Evolutionary conservation across 2,888 invertebrate species (phyloP).

Genomic region (Nasonovia ribisnigri): DNA sequence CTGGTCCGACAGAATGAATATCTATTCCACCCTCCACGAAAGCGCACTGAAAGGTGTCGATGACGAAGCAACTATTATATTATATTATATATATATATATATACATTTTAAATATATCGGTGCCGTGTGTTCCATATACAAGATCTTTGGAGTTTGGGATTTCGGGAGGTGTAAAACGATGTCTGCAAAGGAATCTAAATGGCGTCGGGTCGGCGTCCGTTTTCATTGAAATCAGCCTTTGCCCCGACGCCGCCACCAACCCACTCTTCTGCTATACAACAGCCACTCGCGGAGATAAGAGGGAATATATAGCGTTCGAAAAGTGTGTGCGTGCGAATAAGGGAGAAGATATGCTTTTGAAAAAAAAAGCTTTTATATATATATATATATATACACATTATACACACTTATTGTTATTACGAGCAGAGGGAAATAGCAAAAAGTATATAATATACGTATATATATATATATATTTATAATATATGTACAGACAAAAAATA

Average conservation of each 20-base stretch:
- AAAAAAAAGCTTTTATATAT: not conserved
- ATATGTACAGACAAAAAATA: not conserved
- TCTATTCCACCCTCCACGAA: not conserved
- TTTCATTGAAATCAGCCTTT: slow-evolving; percentile 10
- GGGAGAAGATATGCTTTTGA: slow-evolving; percentile 45
- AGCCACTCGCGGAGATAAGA: not conserved
- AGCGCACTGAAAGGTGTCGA: slow-evolving; percentile 38
- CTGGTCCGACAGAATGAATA: slow-evolving; percentile 43
- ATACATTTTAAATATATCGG: slow-evolving; percentile 29
- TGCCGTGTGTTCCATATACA: not conserved
- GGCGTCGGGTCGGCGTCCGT: not conserved
- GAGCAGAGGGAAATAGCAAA: slow-evolving; percentile 32
- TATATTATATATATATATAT: slow-evolving; percentile 20
- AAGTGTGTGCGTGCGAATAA: not conserved
- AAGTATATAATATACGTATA: not conserved
- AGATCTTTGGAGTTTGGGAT: slow-evolving; percentile 23
- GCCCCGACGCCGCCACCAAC: not conserved
- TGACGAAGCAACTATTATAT: slow-evolving; percentile 51
- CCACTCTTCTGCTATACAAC: not conserved
- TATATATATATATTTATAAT: not conserved
- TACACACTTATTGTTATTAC: slow-evolving; percentile 48
- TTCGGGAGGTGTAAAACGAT: not conserved
- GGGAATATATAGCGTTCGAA: not conserved
- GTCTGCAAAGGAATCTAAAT: not conserved
- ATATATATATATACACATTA: not conserved